Conservation (phyloP, 1,140 invertebrate genomes). For the Musca domestica region DNA sequence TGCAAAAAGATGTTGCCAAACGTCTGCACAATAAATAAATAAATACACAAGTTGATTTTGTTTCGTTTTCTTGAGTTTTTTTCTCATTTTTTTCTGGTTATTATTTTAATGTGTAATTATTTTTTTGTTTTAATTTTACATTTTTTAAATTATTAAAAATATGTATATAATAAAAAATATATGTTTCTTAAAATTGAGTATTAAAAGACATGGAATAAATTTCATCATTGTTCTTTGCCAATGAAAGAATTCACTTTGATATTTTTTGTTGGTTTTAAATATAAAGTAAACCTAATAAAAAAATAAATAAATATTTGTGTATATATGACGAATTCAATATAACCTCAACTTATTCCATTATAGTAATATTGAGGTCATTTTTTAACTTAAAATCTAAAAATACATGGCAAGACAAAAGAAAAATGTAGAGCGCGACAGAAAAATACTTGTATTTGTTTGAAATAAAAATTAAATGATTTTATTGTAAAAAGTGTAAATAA, state of each 20-base stretch:
- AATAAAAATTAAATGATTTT: slow-evolving; percentile 1
- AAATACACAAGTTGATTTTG: slow-evolving; percentile 10
- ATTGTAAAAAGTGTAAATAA: not conserved
- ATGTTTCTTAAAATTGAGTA: not conserved
- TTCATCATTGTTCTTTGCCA: too few species aligned
- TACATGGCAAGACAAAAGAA: not conserved
- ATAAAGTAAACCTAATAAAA: too few species aligned
- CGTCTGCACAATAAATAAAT: slow-evolving; percentile 5
- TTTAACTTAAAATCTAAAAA: slow-evolving; percentile 12
- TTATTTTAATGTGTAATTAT: slow-evolving; percentile 17
- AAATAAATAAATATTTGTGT: not conserved
- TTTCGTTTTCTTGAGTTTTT: not conserved
- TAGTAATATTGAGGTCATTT: too few species aligned
- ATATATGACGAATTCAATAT: too few species aligned
- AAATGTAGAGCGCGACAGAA: not conserved
- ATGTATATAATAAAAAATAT: not conserved
- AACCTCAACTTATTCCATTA: too few species aligned
- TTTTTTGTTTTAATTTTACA: not conserved
- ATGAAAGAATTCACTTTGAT: not conserved
- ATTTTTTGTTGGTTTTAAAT: too few species aligned
- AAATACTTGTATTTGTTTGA: not conserved
- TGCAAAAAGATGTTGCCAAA: not conserved
- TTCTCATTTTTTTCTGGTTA: slow-evolving; percentile 12
- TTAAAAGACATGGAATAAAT: not conserved
- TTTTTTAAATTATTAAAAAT: not conserved